Conservation (phyloP, 2,888 invertebrate genomes). For the Beris chalybata region DNA sequence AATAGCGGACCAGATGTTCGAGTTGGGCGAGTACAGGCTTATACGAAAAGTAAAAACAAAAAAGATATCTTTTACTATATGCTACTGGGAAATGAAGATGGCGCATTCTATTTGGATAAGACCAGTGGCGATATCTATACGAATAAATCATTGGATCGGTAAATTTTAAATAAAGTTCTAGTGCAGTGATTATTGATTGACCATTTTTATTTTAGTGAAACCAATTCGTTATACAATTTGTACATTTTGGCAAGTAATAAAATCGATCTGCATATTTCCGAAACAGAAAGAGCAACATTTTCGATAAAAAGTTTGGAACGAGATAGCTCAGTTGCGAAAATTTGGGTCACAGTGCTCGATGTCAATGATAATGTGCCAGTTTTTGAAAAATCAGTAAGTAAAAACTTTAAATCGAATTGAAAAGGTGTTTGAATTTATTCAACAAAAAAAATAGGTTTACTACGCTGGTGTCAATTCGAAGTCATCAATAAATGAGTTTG, state of each 20-base stretch:
- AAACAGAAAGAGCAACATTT: conserved; percentile 57
- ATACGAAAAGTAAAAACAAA: conserved; percentile 73
- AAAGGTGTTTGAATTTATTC: neutral
- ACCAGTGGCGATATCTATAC: conserved; percentile 78
- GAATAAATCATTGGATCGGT: conserved; percentile 77
- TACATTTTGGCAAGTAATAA: conserved; percentile 83
- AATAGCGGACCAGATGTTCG: conserved; percentile 66
- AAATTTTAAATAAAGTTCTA: conserved; percentile 31
- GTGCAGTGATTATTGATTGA: neutral
- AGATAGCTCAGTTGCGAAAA: conserved; percentile 72
- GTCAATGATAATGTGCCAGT: conserved; percentile 83
- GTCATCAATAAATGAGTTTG: conserved; percentile 73
- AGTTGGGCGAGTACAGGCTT: conserved; percentile 61
- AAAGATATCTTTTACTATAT: conserved; percentile 84
- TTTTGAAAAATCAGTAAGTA: conserved; percentile 60
- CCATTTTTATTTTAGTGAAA: conserved; percentile 61
- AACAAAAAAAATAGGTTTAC: conserved; percentile 45
- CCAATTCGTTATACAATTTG: conserved; percentile 71
- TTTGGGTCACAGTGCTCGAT: conserved; percentile 73
- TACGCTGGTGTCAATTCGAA: conserved; percentile 72
- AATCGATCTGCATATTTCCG: conserved; percentile 68
- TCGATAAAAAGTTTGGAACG: conserved; percentile 57
- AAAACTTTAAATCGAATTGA: neutral
- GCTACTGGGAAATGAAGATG: conserved; percentile 74
- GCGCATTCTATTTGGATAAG: conserved; percentile 77